Evolutionary conservation across 2,797 vertebrate species (phyloP), one percentile per base, ranked within the genome.

Genomic region (Arremon aurantiirostris): DNA sequence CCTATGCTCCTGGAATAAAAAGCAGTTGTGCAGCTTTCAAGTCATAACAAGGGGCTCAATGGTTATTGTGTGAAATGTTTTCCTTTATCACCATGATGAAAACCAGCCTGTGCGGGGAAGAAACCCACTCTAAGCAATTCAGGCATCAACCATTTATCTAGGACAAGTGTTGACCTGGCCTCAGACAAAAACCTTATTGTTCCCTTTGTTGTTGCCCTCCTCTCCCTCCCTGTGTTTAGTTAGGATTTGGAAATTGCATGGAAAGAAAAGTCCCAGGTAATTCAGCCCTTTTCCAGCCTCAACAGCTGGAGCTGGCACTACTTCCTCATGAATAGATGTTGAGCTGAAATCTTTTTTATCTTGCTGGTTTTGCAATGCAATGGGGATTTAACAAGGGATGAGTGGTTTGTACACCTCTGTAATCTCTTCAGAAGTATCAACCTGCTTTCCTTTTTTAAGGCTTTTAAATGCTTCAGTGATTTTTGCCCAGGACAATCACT

Each of bases 131-230:
- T 61, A 88, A 94, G 68, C 53, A 79, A 91, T 88, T 91, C 86
- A 92, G 68, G 68, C 90, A 96, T 79, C 86, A 79, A 23, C 63
- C 50, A 15, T 89, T 91, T 95, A 88, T 88, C 83, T 78, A 34
- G 64, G 66, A 44, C 64, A 80, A 93, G 88, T 55, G 64, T 88
- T 94, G 93, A 94, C 79, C 76, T 86, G 89, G 79, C 52, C 57
- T 95, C 70, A 52, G 70, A 96, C 86, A 94, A 93, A 95, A 95
- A 84, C 57, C 64, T 61, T 75, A 66, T 59, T 94, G 66, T 75
- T 94, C 50, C 39, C 37, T 86, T 91, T 82, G 41, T 82, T 84
- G 41, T 42, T 84, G 10, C 46, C 41, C 46, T 85, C 19, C 21
- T 71, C n/a, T 85, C 47, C 12, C 41, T 81, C 23, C 7, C 46